phyloP scores from a whole-genome alignment of 2,113 vertebrate genomes.

The human (Homo sapiens) region DNA sequence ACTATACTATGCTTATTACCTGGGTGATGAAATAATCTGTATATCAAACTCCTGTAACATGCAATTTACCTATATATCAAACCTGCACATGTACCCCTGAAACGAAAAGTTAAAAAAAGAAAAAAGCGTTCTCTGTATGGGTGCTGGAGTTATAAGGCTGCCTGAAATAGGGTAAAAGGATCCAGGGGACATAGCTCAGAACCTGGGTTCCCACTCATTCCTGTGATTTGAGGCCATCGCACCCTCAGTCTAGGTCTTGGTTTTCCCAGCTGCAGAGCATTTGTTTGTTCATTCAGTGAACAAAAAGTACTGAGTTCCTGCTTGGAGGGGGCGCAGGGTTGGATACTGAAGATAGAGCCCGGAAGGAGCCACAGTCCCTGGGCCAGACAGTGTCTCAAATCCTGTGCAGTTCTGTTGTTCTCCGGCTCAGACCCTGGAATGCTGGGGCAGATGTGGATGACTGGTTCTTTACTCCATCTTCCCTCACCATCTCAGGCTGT shows the following conservation, averaged over 20 bases:
- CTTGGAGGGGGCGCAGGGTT: too few species aligned
- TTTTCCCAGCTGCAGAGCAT: background rate
- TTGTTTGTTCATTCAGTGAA: background rate
- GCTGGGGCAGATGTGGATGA: background rate
- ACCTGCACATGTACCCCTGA: too few species aligned
- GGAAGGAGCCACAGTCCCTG: fast-evolving
- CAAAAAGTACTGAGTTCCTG: background rate
- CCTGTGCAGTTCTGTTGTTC: background rate
- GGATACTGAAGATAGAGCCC: background rate
- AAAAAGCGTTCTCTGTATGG: too few species aligned
- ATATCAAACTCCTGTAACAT: too few species aligned
- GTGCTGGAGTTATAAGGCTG: background rate
- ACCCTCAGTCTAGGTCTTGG: background rate
- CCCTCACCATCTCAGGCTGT: background rate
- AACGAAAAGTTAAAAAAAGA: too few species aligned
- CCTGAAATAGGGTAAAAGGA: background rate
- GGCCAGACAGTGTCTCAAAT: background rate
- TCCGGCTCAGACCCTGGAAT: background rate
- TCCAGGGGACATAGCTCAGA: background rate
- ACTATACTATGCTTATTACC: too few species aligned
- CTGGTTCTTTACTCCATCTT: too few species aligned
- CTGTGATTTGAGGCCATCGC: background rate
- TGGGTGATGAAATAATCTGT: too few species aligned
- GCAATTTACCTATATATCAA: too few species aligned
- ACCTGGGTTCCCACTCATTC: background rate